Evolutionary conservation across 2,113 vertebrate genomes (phyloP).

Genomic region (Sminthopsis crassicaudata): DNA sequence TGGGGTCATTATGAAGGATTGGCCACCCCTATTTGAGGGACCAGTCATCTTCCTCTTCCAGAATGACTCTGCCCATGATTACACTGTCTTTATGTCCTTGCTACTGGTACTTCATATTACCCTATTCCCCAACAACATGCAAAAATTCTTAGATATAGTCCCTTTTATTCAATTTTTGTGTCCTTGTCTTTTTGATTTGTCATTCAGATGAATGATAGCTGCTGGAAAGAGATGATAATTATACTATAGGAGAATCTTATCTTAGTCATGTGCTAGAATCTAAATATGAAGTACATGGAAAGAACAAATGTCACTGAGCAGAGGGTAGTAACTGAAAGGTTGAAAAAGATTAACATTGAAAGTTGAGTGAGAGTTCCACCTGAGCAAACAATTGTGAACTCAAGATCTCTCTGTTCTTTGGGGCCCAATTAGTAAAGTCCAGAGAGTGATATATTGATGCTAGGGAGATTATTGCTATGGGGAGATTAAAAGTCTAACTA

Average conservation of each 20-base stretch:
- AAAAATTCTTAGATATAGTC: not conserved
- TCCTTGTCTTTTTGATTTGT: not conserved
- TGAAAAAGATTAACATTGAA: conserved; percentile 28
- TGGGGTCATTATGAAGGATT: not conserved
- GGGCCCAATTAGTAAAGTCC: conserved; percentile 63
- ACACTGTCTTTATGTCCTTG: not conserved
- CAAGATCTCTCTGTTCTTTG: conserved; percentile 21
- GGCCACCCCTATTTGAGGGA: not conserved
- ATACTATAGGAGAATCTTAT: conserved; percentile 11
- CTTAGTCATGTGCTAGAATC: conserved; percentile 15
- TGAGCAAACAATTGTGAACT: conserved; percentile 41
- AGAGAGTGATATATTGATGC: not conserved
- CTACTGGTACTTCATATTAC: not conserved
- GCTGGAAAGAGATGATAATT: not conserved
- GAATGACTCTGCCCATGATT: not conserved
- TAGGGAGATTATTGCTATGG: not conserved
- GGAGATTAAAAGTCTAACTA: conserved; percentile 33
- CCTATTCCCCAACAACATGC: not conserved
- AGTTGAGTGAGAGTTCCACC: conserved; percentile 9
- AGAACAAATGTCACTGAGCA: not conserved
- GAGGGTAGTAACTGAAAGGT: conserved; percentile 3
- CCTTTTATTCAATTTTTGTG: not conserved
- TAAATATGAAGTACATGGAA: conserved; percentile 12
- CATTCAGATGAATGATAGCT: not conserved
- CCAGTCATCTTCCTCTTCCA: not conserved